Evolutionary conservation across 1,140 invertebrate genomes (phyloP), one percentile per base, ranked within the genome.

Genomic region (Drosophila mauritiana): DNA sequence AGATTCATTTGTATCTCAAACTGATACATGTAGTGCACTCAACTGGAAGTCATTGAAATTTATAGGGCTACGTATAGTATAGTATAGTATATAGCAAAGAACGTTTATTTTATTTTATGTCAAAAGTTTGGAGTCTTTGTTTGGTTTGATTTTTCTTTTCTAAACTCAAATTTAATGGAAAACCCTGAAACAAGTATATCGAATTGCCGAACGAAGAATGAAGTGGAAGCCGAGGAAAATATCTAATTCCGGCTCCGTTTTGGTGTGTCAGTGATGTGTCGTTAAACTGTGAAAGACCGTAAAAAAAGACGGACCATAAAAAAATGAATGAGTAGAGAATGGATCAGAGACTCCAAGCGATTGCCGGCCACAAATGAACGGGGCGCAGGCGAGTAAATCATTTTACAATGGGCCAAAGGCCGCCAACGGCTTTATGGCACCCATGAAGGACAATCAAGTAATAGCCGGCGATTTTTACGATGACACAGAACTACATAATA

Each of bases 271-370:
- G 80, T 83, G 81, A 89, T 89, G 84, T 69, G 80, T 89, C 84
- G 84, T 89, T 89, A 89, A 89, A 84, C 84, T 89, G 84, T 80
- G 83, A 89, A 89, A 75, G 84, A 78, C 84, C 80, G 84, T 89
- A 89, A 89, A 85, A 85, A 84, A 78, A 64, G 51, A 43, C 53
- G 42, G 55, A 49, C 56, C 70, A 86, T 88, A 86, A 86, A 86
- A 74, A 88, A 88, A 88, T 79, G 69, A 83, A 76, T 73, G 74
- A 53, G 58, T 56, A 7, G 58, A 22, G 27, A 37, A 22, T 45
- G 40, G 61, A 13, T 31, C 31, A 45, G 51, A 39, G 43, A 46
- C 69, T 42, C 46, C 52, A 46, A 40, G 37, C 37, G 49, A 75
- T 68, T 55, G 20, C 31, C 43, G 42, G 74, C 55, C 76, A 62